These are phyloP conservation scores for Rhagophthalmus giganteus DNA, from an alignment of 2,888 invertebrate genomes.

Conservation along the genomic window DNA sequence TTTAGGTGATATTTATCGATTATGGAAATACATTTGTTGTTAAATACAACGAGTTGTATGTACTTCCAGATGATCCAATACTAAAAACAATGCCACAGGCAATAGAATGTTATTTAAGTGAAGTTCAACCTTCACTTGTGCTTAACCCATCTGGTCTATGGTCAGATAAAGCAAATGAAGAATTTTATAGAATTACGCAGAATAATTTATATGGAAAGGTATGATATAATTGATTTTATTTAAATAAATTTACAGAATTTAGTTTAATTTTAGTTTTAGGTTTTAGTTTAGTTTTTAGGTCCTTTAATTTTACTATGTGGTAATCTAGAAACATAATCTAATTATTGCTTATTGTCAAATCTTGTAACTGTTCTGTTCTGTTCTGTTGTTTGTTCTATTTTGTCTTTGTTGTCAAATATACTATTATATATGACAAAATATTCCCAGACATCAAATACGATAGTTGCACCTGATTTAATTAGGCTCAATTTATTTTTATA, in stretches of 20 bases:
- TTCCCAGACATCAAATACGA: no score
- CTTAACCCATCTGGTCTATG: constrained; percentile 64
- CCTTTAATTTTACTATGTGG: no score
- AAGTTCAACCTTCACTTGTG: constrained; percentile 69
- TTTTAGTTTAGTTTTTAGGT: neutral
- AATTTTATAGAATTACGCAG: constrained; percentile 54
- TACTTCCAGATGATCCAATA: constrained; percentile 43
- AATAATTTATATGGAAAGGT: constrained; percentile 59
- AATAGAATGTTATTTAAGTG: constrained; percentile 71
- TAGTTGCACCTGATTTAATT: no score
- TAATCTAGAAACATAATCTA: no score
- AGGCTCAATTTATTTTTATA: no score
- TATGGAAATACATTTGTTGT: constrained; percentile 67
- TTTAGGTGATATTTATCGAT: constrained; percentile 66
- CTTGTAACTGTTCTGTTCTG: no score
- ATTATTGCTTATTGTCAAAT: no score
- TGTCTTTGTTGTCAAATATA: no score
- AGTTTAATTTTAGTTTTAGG: neutral
- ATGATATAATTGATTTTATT: no score
- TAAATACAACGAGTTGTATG: constrained; percentile 55
- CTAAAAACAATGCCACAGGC: constrained; percentile 62
- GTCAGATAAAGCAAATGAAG: constrained; percentile 60
- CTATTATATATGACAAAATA: no score
- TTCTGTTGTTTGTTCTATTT: no score
- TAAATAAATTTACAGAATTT: neutral